phyloP scores from a whole-genome alignment of 2,888 invertebrate species.

The Hirtodrosophila confusa region DNA sequence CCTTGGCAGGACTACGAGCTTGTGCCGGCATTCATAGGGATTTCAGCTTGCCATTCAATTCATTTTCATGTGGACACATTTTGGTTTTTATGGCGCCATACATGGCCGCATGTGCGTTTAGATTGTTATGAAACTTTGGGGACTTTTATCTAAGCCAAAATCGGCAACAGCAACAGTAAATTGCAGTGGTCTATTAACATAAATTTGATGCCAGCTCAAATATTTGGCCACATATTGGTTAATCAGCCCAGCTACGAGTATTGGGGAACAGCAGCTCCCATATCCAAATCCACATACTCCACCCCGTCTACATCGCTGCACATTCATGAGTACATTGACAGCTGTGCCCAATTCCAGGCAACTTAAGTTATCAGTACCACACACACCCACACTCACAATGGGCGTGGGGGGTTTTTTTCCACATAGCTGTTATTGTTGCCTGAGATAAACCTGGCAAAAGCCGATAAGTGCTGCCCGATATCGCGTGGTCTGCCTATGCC shows the following conservation, averaged over 20 bases:
- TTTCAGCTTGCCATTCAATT: constrained; percentile 10
- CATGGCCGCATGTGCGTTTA: constrained; percentile 29
- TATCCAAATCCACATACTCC: not conserved
- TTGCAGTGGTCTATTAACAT: constrained; percentile 66
- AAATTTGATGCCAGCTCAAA: constrained; percentile 60
- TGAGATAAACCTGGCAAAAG: constrained; percentile 56
- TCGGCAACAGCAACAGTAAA: constrained; percentile 26
- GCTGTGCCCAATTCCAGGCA: constrained; percentile 67
- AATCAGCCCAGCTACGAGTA: constrained; percentile 59
- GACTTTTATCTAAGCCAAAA: constrained; percentile 42
- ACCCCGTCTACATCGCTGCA: constrained; percentile 21
- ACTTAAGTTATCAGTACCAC: constrained; percentile 65
- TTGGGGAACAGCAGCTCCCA: constrained; percentile 17
- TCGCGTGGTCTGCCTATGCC: constrained; percentile 15
- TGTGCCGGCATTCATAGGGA: constrained; percentile 1
- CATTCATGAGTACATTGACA: constrained; percentile 46
- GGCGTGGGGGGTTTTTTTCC: constrained; percentile 34
- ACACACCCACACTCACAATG: constrained; percentile 5
- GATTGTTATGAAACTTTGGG: constrained; percentile 41
- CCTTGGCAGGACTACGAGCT: constrained; percentile 1
- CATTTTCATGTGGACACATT: constrained; percentile 20
- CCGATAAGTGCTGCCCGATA: constrained; percentile 55
- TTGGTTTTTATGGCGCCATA: constrained; percentile 25
- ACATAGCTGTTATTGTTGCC: constrained; percentile 10
- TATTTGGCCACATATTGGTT: constrained; percentile 57